Evolutionary conservation across 2,888 invertebrate genomes (phyloP).

Genomic region (Morpho helenor): DNA sequence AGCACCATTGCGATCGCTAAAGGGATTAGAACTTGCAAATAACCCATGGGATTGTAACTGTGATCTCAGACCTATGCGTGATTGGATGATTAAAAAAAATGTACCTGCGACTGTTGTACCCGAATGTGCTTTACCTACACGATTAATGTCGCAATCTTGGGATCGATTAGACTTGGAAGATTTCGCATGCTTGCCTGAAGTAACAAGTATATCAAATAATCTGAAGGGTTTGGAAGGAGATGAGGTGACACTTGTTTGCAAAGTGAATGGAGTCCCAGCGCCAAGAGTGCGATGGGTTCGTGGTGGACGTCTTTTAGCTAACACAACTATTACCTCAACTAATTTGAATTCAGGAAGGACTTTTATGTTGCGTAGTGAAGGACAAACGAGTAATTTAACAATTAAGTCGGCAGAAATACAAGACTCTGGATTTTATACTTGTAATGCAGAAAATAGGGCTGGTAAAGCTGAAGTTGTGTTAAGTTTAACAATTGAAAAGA

Average conservation of each 20-base stretch:
- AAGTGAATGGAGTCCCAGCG: slow-evolving; percentile 84
- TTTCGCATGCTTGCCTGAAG: slow-evolving; percentile 88
- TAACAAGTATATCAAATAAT: slow-evolving; percentile 78
- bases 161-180: slow-evolving; percentile 88
- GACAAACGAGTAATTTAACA: slow-evolving; percentile 85
- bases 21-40: slow-evolving; percentile 86
- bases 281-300: slow-evolving; percentile 86
- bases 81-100: slow-evolving; percentile 89
- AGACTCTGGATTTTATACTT: slow-evolving; percentile 88
- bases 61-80: slow-evolving; percentile 83
- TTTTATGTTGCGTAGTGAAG: slow-evolving; percentile 82
- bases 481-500: slow-evolving; percentile 84
- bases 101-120: slow-evolving; percentile 85
- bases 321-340: slow-evolving; percentile 59
- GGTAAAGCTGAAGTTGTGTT: slow-evolving; percentile 87
- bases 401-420: slow-evolving; percentile 85
- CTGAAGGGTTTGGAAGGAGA: slow-evolving; percentile 84
- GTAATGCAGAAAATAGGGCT: slow-evolving; percentile 89
- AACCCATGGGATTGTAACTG: slow-evolving; percentile 93
- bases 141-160: slow-evolving; percentile 84
- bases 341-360: slow-evolving; percentile 76
- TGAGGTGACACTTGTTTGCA: slow-evolving; percentile 86
- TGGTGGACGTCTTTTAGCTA: slow-evolving; percentile 84
- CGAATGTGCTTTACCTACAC: slow-evolving; percentile 82
- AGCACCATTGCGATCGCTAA: slow-evolving; percentile 83